Base-by-base conservation (phyloP, 1,140 invertebrate genomes). In the Solen grandis region DNA sequence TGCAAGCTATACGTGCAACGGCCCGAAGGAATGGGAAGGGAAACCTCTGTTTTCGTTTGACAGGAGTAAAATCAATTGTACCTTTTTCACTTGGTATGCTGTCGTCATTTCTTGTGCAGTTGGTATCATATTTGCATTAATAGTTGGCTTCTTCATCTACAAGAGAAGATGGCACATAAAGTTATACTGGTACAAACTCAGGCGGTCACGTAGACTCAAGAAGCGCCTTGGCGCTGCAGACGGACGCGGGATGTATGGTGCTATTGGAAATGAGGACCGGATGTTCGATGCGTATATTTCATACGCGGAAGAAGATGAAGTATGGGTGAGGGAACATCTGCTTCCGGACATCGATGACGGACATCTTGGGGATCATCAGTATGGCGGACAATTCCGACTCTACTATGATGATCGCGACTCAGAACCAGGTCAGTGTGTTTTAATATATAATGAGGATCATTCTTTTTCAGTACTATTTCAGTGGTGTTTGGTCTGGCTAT, bases 261-360 rank as follows among this genome's bases (percentile, higher is more conserved):
- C 59, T 0, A 63, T 66, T 27, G 63, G 76, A 19, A 57, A 62
- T 22, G 59, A 52, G 19, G 27, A 73, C 14, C 63, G 16, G 14
- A 16, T 19, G 14, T 89, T 57, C 72, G 86, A 88, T 63, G 82
- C 83, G 8, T 88, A 84, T 60, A 73, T 89, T 16, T 86, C 85
- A 0, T 79, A 72, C 55, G 69, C 84, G 16, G 79, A 85, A 5
- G 82, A 82, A 16, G 87, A 88, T 52, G 60, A 41, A 3, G 14
- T 35, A 1, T 89, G 85, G 86, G 85, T 89, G 0, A 4, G 73
- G 14, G 25, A 85, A 0, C 65, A 85, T 25, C 36, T 89, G 4
- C 52, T 88, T 0, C 78, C 80, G 3, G 68, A 31, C 10, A 81
- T 88, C 57, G 88, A 88, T 50, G 72, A 74, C 14, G 88, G 84